These are phyloP conservation scores for Pseudococcus longispinus DNA, from an alignment of 2,888 invertebrate genomes.

Conservation along the genomic window DNA sequence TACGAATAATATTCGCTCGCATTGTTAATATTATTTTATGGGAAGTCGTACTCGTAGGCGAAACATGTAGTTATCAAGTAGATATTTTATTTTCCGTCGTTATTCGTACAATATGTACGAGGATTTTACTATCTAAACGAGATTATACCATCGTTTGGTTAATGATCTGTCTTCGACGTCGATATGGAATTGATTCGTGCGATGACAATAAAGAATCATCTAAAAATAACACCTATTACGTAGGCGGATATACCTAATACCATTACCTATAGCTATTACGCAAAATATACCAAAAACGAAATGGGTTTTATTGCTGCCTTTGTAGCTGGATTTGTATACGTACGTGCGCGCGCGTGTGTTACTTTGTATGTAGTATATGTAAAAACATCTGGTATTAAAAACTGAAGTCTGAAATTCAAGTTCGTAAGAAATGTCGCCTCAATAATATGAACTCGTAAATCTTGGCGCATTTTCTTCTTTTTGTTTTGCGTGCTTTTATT, in stretches of 20 bases:
- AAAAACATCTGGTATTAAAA: constrained; percentile 1
- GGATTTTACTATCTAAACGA: no score
- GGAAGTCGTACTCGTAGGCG: not conserved
- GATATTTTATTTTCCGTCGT: no score
- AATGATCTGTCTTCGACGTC: not conserved
- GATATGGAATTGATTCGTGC: not conserved
- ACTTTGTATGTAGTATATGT: not conserved
- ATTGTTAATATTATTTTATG: not conserved
- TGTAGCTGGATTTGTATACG: not conserved
- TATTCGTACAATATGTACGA: no score
- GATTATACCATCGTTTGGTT: not conserved
- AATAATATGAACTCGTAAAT: constrained; percentile 26
- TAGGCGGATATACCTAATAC: no score
- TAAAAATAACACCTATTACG: not conserved
- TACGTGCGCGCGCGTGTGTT: no score
- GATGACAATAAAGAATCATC: not conserved
- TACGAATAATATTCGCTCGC: not conserved
- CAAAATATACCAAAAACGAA: not conserved
- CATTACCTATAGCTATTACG: no score
- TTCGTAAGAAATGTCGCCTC: not conserved
- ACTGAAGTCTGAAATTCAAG: constrained; percentile 18
- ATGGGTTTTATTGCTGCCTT: not conserved
- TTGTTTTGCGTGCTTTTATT: not conserved
- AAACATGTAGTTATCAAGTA: not conserved
- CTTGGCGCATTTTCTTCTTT: constrained; percentile 5